phyloP scores from a whole-genome alignment of 2,888 invertebrate species.

The Adelognathus sp. region DNA sequence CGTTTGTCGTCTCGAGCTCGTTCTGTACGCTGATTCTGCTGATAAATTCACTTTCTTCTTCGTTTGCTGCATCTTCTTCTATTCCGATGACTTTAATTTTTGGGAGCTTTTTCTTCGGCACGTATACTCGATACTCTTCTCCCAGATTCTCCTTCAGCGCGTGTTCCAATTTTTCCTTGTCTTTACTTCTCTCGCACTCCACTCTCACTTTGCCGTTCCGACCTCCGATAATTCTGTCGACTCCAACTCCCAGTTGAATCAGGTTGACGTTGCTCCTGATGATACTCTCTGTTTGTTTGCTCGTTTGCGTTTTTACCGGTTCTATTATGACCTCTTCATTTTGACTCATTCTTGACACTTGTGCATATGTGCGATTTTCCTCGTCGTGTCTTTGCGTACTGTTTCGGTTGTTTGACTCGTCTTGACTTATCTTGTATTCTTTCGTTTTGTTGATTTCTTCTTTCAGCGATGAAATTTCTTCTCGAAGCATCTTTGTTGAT shows the following conservation, averaged over 20 bases:
- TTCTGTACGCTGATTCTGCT: slow-evolving; percentile 28
- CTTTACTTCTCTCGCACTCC: slow-evolving; percentile 22
- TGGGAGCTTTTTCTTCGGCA: slow-evolving; percentile 27
- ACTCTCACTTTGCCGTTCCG: slow-evolving; percentile 31
- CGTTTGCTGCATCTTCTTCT: slow-evolving; percentile 10
- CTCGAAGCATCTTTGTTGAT: background rate
- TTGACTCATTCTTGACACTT: background rate
- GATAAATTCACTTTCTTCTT: slow-evolving; percentile 26
- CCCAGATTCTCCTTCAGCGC: slow-evolving; percentile 28
- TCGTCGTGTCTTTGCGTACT: background rate
- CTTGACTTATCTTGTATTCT: background rate
- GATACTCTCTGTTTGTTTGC: slow-evolving; percentile 26
- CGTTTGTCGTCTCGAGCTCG: background rate
- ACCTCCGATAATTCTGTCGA: slow-evolving; percentile 11
- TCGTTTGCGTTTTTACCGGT: slow-evolving; percentile 20
- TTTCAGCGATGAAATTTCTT: background rate
- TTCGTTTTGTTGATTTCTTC: background rate
- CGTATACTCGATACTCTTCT: slow-evolving; percentile 24
- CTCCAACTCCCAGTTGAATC: slow-evolving; percentile 16
- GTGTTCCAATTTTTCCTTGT: slow-evolving; percentile 25
- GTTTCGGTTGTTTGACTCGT: background rate
- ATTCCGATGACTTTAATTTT: slow-evolving; percentile 41
- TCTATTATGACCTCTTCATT: slow-evolving; percentile 32
- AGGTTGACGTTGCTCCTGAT: slow-evolving; percentile 41
- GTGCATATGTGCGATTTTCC: background rate